These are phyloP conservation scores for Champsocephalus esox DNA, from an alignment of 2,797 vertebrate genomes.

Conservation along the genomic window DNA sequence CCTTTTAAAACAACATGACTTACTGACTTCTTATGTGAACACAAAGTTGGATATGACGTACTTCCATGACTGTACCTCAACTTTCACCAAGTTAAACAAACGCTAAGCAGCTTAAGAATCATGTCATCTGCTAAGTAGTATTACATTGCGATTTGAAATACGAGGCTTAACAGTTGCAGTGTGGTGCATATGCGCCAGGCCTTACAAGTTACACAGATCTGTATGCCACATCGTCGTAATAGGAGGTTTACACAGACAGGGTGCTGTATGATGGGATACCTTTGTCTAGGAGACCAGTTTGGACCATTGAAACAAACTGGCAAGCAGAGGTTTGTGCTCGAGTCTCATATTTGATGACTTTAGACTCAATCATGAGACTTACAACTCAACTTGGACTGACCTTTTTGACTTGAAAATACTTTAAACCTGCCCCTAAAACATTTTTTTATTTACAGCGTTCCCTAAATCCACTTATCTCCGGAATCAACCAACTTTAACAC, in stretches of 20 bases:
- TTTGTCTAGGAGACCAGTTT: neutral
- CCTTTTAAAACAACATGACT: neutral
- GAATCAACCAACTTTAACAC: too few relatives aligned
- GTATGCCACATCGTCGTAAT: neutral
- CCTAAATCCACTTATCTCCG: too few relatives aligned
- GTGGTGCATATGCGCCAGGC: constrained; percentile 59
- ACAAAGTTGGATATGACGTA: neutral
- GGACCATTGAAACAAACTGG: too few relatives aligned
- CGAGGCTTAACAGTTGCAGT: constrained; percentile 48
- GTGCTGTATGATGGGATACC: constrained; percentile 12
- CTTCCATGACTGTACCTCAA: constrained; percentile 17
- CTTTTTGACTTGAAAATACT: too few relatives aligned
- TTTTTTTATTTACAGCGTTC: too few relatives aligned
- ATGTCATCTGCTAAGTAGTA: constrained; percentile 49
- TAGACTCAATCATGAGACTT: too few relatives aligned
- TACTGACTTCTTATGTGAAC: neutral
- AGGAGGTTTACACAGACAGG: neutral
- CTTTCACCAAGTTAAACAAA: constrained; percentile 57
- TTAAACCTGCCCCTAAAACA: too few relatives aligned
- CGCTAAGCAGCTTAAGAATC: constrained; percentile 40
- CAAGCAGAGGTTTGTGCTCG: too few relatives aligned
- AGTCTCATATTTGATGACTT: too few relatives aligned
- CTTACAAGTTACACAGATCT: constrained; percentile 36
- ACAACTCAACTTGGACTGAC: too few relatives aligned
- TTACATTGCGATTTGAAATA: constrained; percentile 66